Conservation (phyloP, 2,113 vertebrate species). For the Apus apus region DNA sequence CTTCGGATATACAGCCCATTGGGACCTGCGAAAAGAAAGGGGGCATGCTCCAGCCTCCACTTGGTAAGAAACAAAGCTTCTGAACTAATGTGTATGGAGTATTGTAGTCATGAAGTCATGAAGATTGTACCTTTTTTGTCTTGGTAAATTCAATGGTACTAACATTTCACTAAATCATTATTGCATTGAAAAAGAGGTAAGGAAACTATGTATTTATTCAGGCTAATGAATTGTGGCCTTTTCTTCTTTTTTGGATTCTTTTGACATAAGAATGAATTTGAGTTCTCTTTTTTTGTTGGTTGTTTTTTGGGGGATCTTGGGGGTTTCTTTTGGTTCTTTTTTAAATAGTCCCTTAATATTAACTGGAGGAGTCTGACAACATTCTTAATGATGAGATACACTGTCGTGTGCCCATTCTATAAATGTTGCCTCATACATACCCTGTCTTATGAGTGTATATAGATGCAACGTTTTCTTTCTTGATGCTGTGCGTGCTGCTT, state of each 20-base stretch:
- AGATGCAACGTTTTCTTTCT: neutral
- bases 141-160: neutral
- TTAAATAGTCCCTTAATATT: neutral
- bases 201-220: neutral
- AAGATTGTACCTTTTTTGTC: neutral
- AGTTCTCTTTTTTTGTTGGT: too few species aligned
- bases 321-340: neutral
- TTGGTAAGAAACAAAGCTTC: conserved; percentile 80
- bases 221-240: neutral
- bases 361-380: neutral
- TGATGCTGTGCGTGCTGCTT: rapidly evolving
- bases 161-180: neutral
- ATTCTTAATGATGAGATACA: neutral
- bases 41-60: conserved; percentile 94
- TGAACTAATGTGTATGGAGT: neutral
- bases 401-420: neutral
- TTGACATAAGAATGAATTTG: neutral
- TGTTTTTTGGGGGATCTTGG: too few species aligned
- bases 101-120: neutral
- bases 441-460: neutral
- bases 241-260: neutral
- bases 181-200: neutral
- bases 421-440: neutral
- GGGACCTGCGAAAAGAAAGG: conserved; percentile 95
- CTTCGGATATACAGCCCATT: conserved; percentile 92